A percentile compares a stretch with the other conserved stretches of the same genome.
phyloP scores from a whole-genome alignment of 2,797 vertebrate genomes.

The Hemitrygon akajei region DNA sequence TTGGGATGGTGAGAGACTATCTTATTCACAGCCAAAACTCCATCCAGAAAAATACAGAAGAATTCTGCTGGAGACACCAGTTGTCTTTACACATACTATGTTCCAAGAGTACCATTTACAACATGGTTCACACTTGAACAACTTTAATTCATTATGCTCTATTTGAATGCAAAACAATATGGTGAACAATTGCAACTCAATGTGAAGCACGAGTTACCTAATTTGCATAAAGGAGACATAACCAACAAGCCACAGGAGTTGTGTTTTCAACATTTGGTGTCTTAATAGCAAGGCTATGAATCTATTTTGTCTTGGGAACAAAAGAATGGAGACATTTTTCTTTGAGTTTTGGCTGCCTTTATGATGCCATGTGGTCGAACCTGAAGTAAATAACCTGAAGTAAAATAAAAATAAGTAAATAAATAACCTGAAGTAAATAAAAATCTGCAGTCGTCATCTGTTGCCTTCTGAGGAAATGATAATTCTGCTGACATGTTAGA shows the following conservation, averaged over 20 bases:
- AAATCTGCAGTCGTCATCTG: not conserved
- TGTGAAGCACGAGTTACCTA: not conserved
- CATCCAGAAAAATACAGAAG: not conserved
- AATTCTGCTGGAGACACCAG: not conserved
- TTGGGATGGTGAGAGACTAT: not conserved
- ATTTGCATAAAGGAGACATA: not conserved
- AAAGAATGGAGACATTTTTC: not conserved
- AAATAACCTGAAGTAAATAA: not conserved
- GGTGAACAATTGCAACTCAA: not conserved
- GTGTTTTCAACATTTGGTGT: not conserved
- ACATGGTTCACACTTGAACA: not conserved
- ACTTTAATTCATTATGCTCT: not conserved
- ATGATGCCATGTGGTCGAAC: not conserved
- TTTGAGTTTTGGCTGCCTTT: not conserved
- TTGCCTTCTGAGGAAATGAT: not conserved
- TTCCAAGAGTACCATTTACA: not conserved
- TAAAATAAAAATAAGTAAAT: too few relatives aligned
- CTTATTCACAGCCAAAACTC: not conserved
- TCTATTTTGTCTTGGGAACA: not conserved
- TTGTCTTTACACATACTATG: not conserved
- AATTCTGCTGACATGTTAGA: not conserved
- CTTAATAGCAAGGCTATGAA: not conserved
- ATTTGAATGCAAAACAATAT: not conserved
- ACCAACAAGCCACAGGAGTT: not conserved
- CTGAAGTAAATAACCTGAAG: not conserved